Base-by-base conservation (phyloP, 1,140 invertebrate genomes). In the Lordiphosa clarofinis region DNA sequence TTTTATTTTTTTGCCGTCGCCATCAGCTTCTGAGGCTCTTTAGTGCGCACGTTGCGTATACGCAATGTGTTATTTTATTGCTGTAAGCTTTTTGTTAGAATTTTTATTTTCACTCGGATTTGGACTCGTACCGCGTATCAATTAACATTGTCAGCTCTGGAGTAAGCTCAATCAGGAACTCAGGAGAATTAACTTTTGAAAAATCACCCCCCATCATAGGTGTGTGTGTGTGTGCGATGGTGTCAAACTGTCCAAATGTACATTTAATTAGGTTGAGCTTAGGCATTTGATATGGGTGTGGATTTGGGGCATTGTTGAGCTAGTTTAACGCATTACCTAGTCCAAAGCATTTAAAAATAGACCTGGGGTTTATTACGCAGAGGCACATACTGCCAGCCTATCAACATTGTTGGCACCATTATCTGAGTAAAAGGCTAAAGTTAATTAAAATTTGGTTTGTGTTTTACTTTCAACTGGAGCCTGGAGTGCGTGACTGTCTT, bases 371-470 rank as follows among this genome's bases (percentile, higher is more conserved):
- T 31, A 46, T 46, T 28, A 33, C 10, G 24, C 11, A 11, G 4
- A 9, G 21, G 43, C 43, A 31, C 28, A 31, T 13, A 33, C 21
- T 11, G 24, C 7, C 24, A 13, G 43, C 43, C 31, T 46, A 46
- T 24, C 43, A 46, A 31, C 31, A 9, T 36, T 49, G 21, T 58
- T 33, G 11, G 37, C 8, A 36, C 7, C 36, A 35, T 43, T 11
- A 42, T 43, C 48, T 49, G 1, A 39, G 42, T 48, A 44, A 54
- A 50, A 43, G 44, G 46, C 44, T 36, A 54, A 82, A 76, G 76
- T 76, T 81, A 81, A 81, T 81, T 81, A 66, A 81, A 81, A 72
- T 76, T 71, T 69, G 76, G 67, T 72, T 75, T 71, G 38, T 76
- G 67, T 76, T 82, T 76, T 82, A 53, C 48, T 76, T 81, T 82